Evolutionary conservation across 2,113 vertebrate genomes (phyloP), one percentile per base, ranked within the genome.

Genomic region (Chionomys nivalis): DNA sequence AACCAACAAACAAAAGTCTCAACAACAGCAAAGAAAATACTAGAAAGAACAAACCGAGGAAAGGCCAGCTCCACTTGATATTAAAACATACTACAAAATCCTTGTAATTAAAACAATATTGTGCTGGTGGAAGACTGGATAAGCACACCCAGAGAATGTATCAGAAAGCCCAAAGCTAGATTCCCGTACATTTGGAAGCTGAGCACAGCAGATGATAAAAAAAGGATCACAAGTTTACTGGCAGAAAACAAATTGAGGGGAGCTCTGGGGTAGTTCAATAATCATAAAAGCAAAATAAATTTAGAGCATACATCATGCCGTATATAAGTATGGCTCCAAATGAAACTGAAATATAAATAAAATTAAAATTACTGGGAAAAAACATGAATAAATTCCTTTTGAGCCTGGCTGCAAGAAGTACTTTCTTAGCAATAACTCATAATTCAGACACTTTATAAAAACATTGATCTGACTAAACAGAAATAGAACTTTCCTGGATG

Each of bases 211-310:
- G 77, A 87, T 49, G 23, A n/a, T 90, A 76, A 79, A 94, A 16
- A 21, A 33, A 11, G 7, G 44, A 89, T 82, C 61, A 58, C 31
- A 87, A 81, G 66, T 73, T 61, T 90, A 77, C 26, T 52, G 16
- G 52, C 44, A 28, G 8, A 73, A 94, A 93, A 61, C 66, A 87
- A 91, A 95, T 94, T 87, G 90, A 92, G 58, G 6, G n/a, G 23
- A 2, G 0, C 75, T 78, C 72, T 49, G 28, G 28, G 9, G 61
- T 33, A 94, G 65, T 17, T 94, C 28, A 17, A 52, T 63, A 85
- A 16, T 7, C 31, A 94, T 85, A 87, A 92, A 76, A 21, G 58
- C 93, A 66, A 78, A 92, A 63, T 58, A 55, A 66, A 49, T 63
- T 88, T 88, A 87, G 42, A 77, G 77, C 11, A 55, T 61, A 68